phyloP scores from a whole-genome alignment of 2,888 invertebrate genomes.

The Xestia ashworthii region DNA sequence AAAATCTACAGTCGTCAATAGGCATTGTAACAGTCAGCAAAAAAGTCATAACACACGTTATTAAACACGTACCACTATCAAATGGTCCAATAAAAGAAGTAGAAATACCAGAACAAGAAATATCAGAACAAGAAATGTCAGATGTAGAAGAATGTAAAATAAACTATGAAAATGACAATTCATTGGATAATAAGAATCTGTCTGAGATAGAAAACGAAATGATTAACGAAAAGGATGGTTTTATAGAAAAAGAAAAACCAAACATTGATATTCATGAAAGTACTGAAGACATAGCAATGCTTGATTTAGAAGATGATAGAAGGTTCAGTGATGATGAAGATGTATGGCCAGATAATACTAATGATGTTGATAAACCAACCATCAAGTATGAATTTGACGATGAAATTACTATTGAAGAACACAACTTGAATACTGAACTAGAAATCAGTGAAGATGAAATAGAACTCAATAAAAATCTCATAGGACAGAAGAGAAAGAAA shows the following conservation, averaged over 20 bases:
- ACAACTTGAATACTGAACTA: too few relatives aligned
- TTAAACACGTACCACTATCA: constrained; percentile 22
- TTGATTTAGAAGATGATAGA: constrained; percentile 17
- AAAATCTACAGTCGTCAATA: constrained; percentile 48
- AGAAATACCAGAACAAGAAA: neutral
- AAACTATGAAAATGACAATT: constrained; percentile 37
- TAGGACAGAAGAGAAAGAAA: too few relatives aligned
- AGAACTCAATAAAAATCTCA: too few relatives aligned
- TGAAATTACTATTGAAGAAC: too few relatives aligned
- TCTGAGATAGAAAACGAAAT: constrained; percentile 44
- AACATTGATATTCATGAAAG: neutral
- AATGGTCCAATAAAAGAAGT: neutral
- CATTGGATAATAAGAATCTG: constrained; percentile 28
- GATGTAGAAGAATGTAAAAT: constrained; percentile 24
- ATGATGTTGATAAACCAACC: too few relatives aligned
- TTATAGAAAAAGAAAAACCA: neutral
- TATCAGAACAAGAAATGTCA: neutral
- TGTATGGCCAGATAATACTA: neutral
- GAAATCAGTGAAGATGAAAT: too few relatives aligned
- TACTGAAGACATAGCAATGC: constrained; percentile 4
- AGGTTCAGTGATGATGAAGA: constrained; percentile 23
- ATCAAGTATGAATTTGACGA: too few relatives aligned
- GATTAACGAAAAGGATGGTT: neutral
- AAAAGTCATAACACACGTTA: constrained; percentile 39
- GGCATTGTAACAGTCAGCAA: constrained; percentile 31